Evolutionary conservation across 2,113 vertebrate genomes (phyloP).

Genomic region (Cygnus atratus): DNA sequence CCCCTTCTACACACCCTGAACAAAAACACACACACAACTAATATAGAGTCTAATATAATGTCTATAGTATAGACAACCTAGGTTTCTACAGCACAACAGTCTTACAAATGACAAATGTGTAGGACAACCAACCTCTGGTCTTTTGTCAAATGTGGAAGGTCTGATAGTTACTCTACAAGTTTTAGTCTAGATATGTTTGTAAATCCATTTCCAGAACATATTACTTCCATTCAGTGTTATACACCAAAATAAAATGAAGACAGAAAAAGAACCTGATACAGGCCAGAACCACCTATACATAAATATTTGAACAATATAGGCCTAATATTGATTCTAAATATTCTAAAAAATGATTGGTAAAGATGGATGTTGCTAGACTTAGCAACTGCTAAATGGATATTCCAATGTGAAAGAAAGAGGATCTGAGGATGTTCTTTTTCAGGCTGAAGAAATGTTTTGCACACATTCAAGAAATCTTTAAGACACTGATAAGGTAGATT

Average conservation of each 20-base stretch:
- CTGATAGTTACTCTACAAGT: not conserved
- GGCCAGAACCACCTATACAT: not conserved
- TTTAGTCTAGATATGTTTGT: not conserved
- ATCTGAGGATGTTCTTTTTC: not conserved
- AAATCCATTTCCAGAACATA: not conserved
- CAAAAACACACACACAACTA: not conserved
- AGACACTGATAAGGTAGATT: not conserved
- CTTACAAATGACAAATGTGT: not conserved
- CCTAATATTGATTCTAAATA: not conserved
- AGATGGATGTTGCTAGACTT: not conserved
- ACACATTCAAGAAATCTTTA: not conserved
- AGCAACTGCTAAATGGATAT: not conserved
- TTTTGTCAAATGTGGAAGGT: not conserved
- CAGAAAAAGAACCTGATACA: not conserved
- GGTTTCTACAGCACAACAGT: not conserved
- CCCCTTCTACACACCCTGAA: not conserved
- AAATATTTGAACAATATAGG: not conserved
- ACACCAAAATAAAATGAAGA: not conserved
- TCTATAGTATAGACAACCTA: not conserved
- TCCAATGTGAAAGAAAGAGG: not conserved
- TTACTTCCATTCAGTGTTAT: not conserved
- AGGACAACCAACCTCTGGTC: not conserved
- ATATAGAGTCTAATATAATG: not conserved
- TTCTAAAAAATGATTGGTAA: not conserved
- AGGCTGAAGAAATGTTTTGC: not conserved